Base-by-base conservation (phyloP, 2,888 invertebrate genomes). In the Caenorhabditis wallacei region DNA sequence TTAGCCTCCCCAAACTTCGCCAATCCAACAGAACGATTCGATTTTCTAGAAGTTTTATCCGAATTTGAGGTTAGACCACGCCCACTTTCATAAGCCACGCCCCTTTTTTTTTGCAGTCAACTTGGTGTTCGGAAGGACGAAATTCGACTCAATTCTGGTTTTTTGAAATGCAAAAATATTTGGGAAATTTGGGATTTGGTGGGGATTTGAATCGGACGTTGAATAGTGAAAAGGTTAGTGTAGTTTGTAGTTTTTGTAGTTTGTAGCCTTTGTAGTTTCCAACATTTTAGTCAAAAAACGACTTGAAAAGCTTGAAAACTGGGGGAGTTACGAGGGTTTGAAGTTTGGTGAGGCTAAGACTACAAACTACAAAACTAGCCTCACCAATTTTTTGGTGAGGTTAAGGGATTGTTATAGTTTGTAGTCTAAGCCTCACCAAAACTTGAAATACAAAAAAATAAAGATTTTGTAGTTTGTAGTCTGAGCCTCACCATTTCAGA, bases 61-160 rank as follows among this genome's bases (percentile, higher is more conserved):
- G 84, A 86, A 35, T 85, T 89, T 54, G 89, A 90, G 76, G 74
- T 83, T 18, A 22, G 53, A 24, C 20, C 16, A 10, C 40, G 40
- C 40, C 40, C 40, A 40, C 13, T 10, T 40, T 40, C 11, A 13
- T 40, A 30, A 30, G 30, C 30, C 30, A 30, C 30, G 30, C 30
- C 30, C 16, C 40, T 2, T 40, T 40, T 40, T 40, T 40, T 40
- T 35, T 35, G 4, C 40, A 85, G 82, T 76, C 66, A 0, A 85
- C 85, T 11, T 85, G 84, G 74, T 86, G 84, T 37, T 85, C 85
- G 16, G 71, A 72, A 24, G 85, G 85, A 0, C 37, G 82, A 16
- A 80, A 86, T 18, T 80, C 64, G 63, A 90, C 91, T 0, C 80
- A 87, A 48, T 91, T 91, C 70, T 91, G 89, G 89, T 84, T 85